Evolutionary conservation across 2,797 vertebrate species (phyloP).

Genomic region (Lates japonicus): DNA sequence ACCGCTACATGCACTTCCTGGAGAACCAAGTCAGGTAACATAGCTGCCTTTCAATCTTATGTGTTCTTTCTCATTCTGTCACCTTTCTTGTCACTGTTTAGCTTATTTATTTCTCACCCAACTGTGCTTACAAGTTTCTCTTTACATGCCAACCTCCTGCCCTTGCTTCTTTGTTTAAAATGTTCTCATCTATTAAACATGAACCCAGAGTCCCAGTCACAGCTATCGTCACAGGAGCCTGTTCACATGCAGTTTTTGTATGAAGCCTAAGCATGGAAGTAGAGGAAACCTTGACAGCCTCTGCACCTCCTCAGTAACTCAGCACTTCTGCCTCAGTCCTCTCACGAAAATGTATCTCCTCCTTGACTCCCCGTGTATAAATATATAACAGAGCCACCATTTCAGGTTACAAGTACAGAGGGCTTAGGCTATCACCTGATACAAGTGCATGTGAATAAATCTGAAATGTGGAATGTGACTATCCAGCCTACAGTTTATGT

Average conservation of each 20-base stretch:
- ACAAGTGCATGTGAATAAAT: constrained; percentile 11
- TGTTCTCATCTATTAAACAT: constrained; percentile 79
- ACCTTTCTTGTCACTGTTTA: background rate
- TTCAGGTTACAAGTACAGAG: constrained; percentile 1
- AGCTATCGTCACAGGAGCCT: constrained; percentile 52
- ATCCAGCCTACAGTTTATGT: background rate
- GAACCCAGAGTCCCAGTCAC: constrained; percentile 57
- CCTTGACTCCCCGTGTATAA: constrained; percentile 42
- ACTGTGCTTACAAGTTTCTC: constrained; percentile 22
- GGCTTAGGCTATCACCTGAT: background rate
- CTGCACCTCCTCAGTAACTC: constrained; percentile 37
- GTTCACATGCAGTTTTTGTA: constrained; percentile 53
- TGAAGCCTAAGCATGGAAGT: constrained; percentile 40
- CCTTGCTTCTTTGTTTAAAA: constrained; percentile 58
- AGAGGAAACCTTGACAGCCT: constrained; percentile 45
- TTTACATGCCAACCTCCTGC: constrained; percentile 16
- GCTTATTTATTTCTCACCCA: background rate
- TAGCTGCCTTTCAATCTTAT: background rate
- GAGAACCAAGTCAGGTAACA: constrained; percentile 98
- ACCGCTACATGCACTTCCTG: constrained; percentile 99
- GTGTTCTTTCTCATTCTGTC: background rate
- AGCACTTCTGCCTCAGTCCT: constrained; percentile 35
- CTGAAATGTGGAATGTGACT: background rate
- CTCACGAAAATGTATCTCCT: constrained; percentile 43
- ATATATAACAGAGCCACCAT: constrained; percentile 25